These are phyloP conservation scores for Grus americana DNA, from an alignment of 2,113 vertebrate species.

Conservation along the genomic window DNA sequence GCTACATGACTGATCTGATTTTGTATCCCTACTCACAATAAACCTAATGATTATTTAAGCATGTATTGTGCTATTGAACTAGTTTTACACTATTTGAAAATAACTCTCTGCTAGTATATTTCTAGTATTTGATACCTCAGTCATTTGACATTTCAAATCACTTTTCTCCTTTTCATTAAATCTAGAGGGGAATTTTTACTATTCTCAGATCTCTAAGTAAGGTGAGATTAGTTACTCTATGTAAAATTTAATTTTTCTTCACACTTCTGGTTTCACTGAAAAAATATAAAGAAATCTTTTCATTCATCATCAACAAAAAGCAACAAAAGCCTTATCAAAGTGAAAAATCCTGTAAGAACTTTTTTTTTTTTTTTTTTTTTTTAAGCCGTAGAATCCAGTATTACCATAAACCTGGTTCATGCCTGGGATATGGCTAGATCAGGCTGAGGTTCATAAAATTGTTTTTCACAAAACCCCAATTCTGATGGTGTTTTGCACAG, in stretches of 20 bases:
- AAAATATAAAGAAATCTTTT: neutral
- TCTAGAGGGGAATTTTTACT: neutral
- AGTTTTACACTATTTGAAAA: neutral
- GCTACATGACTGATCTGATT: neutral
- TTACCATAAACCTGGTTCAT: neutral
- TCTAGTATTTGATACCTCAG: neutral
- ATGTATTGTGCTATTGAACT: neutral
- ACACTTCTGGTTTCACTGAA: neutral
- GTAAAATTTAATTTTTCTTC: neutral
- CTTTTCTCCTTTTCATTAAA: neutral
- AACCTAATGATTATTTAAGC: neutral
- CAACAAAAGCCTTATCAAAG: neutral
- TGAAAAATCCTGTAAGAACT: neutral
- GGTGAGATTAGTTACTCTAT: neutral
- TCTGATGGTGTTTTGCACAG: neutral
- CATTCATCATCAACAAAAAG: neutral
- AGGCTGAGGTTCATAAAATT: neutral
- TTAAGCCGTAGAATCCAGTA: neutral
- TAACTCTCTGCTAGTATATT: neutral
- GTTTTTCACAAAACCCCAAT: neutral
- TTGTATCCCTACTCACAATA: neutral
- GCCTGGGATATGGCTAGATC: neutral
- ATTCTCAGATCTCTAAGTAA: neutral
- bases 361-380: neutral
- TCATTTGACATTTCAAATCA: neutral